Evolutionary conservation across 2,797 vertebrate genomes (phyloP), one percentile per base, ranked within the genome.

Genomic region (Alca torda): DNA sequence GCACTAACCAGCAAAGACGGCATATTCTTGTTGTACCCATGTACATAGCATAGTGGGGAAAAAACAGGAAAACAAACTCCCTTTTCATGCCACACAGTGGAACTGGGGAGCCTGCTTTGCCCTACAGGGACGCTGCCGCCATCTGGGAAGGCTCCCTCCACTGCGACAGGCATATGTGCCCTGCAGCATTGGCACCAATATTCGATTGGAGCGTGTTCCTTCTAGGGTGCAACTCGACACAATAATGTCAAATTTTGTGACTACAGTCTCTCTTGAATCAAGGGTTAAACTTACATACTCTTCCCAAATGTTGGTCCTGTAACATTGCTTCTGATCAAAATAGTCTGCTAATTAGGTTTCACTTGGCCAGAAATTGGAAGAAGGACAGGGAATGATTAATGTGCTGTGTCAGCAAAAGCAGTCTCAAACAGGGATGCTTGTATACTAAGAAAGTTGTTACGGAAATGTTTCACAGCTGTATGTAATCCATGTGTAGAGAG

Each of bases 31-130:
- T 18, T 45, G 53, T 41, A 25, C 31, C 26, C 45, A 50, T 0
- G 0, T 19, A 21, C 10, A 30, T 4, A 77, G 16, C 26, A 5
- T 3, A 54, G 63, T 13, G 4, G 4, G 2, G 48, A 35, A 89
- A 33, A 86, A 60, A 10, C 15, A 28, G 64, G 35, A 77, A 35
- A 35, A 33, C 1, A 46, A 28, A 4, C 17, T 65, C 4, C 1
- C 39, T 43, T 73, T 67, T 59, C 5, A 2, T 7, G 8, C 33
- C 1, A 1, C 13, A 1, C 2, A 1, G 31, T 10, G 31, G 24
- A 39, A 35, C 25, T 14, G 51, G 28, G 1, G 15, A 45, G 43
- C 35, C 35, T 48, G 64, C 59, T 69, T 21, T 35, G 16, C 41
- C 25, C 51, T 86, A 31, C 15, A 28, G 9, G 53, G 12, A 14